Base-by-base conservation (phyloP, 1,140 invertebrate species). In the Pachypsylla venusta region DNA sequence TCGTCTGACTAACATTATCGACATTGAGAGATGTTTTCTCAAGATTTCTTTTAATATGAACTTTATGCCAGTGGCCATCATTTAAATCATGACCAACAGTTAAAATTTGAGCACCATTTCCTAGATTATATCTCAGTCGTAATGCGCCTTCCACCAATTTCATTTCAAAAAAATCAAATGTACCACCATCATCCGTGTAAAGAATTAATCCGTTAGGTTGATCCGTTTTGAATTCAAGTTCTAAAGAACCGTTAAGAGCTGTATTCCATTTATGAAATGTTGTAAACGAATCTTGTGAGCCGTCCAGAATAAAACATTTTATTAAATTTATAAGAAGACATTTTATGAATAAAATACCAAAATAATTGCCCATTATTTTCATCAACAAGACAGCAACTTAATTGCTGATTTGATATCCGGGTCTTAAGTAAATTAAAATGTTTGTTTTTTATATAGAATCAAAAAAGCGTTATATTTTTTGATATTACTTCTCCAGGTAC, bases 81-180 rank as follows among this genome's bases (percentile, higher is more conserved):
- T 89, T 84, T 4, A 93, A 77, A 64, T 90, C 86, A 48, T 81
- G 78, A 7, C 89, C 89, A 14, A 90, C 86, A 20, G 85, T 89
- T 56, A 93, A 79, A 58, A 93, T 87, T 70, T 91, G 85, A 5
- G 88, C 86, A 1, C 88, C 86, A 25, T 87, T 83, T 7, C 87
- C 87, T 56, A 92, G 75, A 71, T 93, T 91, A 71, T 90, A 91
- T 61, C 91, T 76, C 62, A 95, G 71, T 54, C 91, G 75, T n/a
- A 96, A 73, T 1, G 83, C 82, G 20, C 92, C 89, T 68, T 93
- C 89, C 3, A 96, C 87, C 14, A 98, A 75, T 69, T 94, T 96
- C 54, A 97, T 72, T 73, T 95, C 91, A 71, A 97, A 92, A 74
- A 96, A 98, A 70, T 96, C 91, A 66, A 90, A 89, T 16, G 85